A percentile compares a stretch with the other conserved stretches of the same genome.
Conservation (phyloP, 2,113 vertebrate species). For the Reinhardtius hippoglossoides region DNA sequence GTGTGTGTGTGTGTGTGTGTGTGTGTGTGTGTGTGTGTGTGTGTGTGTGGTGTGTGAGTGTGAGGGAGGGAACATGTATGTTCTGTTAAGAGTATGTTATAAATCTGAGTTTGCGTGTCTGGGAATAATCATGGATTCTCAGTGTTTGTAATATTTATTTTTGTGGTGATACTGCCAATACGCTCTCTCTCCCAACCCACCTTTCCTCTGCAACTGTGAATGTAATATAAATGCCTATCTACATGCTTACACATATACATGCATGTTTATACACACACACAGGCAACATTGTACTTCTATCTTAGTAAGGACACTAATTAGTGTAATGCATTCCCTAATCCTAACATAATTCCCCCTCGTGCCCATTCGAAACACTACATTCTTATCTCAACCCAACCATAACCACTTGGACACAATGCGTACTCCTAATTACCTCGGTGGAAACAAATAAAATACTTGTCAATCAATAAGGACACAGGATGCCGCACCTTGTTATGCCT, state of each 20-base stretch:
- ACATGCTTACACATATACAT: constrained; percentile 36
- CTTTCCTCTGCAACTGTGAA: constrained; percentile 74
- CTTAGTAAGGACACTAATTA: too few species aligned
- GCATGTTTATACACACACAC: constrained; percentile 26
- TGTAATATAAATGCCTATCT: constrained; percentile 61
- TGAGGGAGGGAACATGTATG: constrained; percentile 2
- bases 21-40: background rate
- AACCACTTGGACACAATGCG: too few species aligned
- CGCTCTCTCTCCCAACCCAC: constrained; percentile 43
- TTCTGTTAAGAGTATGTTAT: constrained; percentile 8
- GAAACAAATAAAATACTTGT: too few species aligned
- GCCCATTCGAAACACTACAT: too few species aligned
- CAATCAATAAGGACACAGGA: too few species aligned
- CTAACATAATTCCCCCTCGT: too few species aligned
- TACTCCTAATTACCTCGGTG: too few species aligned
- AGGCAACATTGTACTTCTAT: too few species aligned
- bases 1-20: background rate
- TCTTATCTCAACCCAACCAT: too few species aligned
- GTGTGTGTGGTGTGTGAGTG: background rate
- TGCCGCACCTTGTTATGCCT: too few species aligned
- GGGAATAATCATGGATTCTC: constrained; percentile 17
- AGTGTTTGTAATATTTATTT: constrained; percentile 4
- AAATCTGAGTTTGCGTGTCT: background rate
- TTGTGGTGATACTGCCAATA: constrained; percentile 6
- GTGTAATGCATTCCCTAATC: too few species aligned